Percentiles rank a stretch among this genome's conserved stretches.
Evolutionary conservation across 2,797 vertebrate species (phyloP).

Genomic region (Prunella strophiata): DNA sequence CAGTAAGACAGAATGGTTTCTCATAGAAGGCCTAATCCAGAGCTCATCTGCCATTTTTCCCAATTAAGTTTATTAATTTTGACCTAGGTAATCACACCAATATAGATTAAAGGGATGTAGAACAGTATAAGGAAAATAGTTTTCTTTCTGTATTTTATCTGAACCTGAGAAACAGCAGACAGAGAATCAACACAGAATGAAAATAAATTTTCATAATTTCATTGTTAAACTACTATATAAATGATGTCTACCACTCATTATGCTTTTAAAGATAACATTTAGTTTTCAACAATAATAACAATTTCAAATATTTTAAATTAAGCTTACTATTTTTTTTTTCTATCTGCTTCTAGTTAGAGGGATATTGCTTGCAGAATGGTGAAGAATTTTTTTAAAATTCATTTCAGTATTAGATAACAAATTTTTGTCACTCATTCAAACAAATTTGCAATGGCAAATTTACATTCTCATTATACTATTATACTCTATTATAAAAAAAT

Average conservation of each 20-base stretch:
- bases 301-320: neutral
- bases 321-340: neutral
- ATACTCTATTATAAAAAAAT: neutral
- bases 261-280: neutral
- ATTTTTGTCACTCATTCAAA: conserved; percentile 44
- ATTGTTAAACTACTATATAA: neutral
- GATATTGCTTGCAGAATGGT: neutral
- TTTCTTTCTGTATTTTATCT: neutral
- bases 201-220: neutral
- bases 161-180: neutral
- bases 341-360: conserved; percentile 19
- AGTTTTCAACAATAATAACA: neutral
- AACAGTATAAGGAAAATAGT: neutral
- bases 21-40: neutral
- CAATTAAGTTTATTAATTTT: neutral
- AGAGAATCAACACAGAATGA: neutral
- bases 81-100: neutral
- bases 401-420: conserved; percentile 26
- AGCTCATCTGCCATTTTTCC: neutral
- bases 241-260: neutral
- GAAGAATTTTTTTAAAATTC: neutral
- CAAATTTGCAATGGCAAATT: neutral
- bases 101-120: neutral
- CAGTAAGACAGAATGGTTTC: neutral
- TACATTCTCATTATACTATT: neutral